These are phyloP conservation scores for Chelon auratus DNA, from an alignment of 2,797 vertebrate genomes.

Conservation along the genomic window DNA sequence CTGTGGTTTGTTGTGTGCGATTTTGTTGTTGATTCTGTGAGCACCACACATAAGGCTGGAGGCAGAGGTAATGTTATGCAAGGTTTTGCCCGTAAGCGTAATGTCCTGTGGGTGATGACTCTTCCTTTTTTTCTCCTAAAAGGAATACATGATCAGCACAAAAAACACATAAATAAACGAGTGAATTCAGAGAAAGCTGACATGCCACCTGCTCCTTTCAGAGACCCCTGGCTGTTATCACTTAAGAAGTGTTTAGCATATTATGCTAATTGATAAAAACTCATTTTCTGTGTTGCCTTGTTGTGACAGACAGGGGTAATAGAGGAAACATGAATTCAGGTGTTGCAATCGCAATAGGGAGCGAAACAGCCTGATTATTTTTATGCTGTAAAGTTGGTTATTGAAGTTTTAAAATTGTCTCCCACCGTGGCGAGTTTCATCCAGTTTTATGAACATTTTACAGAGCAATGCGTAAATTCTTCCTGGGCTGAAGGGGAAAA, in stretches of 20 bases:
- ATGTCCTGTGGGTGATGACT: slow-evolving; percentile 33
- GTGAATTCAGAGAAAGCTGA: slow-evolving; percentile 18
- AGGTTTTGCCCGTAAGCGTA: slow-evolving; percentile 35
- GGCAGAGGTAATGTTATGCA: slow-evolving; percentile 53
- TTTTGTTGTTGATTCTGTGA: slow-evolving; percentile 23
- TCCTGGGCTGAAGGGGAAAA: slow-evolving; percentile 10
- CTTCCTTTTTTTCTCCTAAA: slow-evolving; percentile 11
- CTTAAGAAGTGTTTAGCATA: slow-evolving; percentile 46
- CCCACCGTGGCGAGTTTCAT: slow-evolving; percentile 42
- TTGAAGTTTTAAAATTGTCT: slow-evolving; percentile 27
- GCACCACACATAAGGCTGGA: slow-evolving; percentile 12
- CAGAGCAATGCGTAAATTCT: slow-evolving; percentile 23
- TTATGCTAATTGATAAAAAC: slow-evolving; percentile 58
- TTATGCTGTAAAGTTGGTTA: slow-evolving; percentile 22
- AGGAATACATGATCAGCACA: slow-evolving; percentile 15
- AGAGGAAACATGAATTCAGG: slow-evolving; percentile 29
- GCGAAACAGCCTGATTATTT: slow-evolving; percentile 38
- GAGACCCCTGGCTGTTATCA: slow-evolving; percentile 28
- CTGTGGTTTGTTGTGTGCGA: slow-evolving; percentile 48
- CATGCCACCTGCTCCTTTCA: slow-evolving; percentile 9
- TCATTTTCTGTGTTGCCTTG: slow-evolving; percentile 33
- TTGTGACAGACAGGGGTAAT: slow-evolving; percentile 35
- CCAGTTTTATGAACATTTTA: slow-evolving; percentile 47
- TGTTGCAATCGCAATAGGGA: slow-evolving; percentile 33
- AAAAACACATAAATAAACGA: not conserved